These are phyloP conservation scores for Danio choprae DNA, from an alignment of 2,797 vertebrate genomes.

Conservation along the genomic window DNA sequence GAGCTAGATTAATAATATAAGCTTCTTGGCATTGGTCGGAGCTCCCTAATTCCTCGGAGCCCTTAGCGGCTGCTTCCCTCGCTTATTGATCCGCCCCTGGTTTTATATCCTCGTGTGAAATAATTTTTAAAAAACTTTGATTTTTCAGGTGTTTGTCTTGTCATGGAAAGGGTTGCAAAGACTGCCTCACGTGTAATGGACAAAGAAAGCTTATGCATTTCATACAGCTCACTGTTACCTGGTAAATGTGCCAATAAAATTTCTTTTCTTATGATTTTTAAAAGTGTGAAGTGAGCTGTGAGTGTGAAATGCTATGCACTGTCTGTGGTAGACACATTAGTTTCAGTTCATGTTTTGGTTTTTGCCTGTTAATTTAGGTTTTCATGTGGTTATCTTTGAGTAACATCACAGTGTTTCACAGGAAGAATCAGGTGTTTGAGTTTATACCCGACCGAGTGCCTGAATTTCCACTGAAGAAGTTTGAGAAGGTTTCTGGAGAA, in stretches of 20 bases:
- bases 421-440: slow-evolving; percentile 81
- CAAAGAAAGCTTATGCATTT: slow-evolving; percentile 79
- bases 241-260: slow-evolving; percentile 63
- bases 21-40: too few relatives aligned
- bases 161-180: slow-evolving; percentile 74
- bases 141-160: slow-evolving; percentile 74
- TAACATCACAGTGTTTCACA: slow-evolving; percentile 52
- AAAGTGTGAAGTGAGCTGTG: background rate
- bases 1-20: too few relatives aligned
- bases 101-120: background rate
- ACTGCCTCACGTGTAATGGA: slow-evolving; percentile 75
- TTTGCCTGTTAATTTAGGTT: background rate
- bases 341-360: background rate
- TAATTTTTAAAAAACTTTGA: background rate
- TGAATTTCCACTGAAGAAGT: slow-evolving; percentile 81
- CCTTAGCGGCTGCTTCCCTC: too few relatives aligned
- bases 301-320: background rate
- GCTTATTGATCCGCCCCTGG: background rate
- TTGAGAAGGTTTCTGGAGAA: slow-evolving; percentile 80
- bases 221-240: slow-evolving; percentile 76
- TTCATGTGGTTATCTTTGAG: slow-evolving; percentile 10
- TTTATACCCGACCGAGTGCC: slow-evolving; percentile 80
- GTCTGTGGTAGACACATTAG: background rate
- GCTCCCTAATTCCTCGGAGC: too few relatives aligned
- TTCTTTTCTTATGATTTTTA: background rate